Conservation (phyloP, 2,113 vertebrate species). For the Haemorhous mexicanus region DNA sequence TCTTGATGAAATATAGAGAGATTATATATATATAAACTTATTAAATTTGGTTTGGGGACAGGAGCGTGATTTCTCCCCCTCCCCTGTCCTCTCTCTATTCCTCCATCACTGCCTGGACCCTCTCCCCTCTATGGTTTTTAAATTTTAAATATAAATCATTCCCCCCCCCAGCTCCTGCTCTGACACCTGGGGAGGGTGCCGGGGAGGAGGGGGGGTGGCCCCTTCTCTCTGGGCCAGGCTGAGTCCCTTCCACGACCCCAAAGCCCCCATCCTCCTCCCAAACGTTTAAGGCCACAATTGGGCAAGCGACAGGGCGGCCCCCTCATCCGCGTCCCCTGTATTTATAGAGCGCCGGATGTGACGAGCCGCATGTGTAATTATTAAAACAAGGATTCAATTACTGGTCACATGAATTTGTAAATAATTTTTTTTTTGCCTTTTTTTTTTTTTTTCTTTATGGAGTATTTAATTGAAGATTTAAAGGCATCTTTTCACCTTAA, state of each 20-base stretch:
- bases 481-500: constrained; percentile 86
- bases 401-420: constrained; percentile 85
- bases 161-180: constrained; percentile 7
- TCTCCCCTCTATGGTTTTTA: constrained; percentile 17
- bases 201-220: neutral
- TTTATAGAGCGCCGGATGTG: constrained; percentile 84
- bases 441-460: constrained; percentile 82
- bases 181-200: neutral
- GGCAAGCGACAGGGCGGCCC: constrained; percentile 46
- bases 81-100: constrained; percentile 45
- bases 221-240: constrained; percentile 28
- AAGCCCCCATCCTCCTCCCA: neutral
- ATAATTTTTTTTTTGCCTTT: constrained; percentile 72
- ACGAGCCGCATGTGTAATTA: constrained; percentile 83
- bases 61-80: constrained; percentile 57
- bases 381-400: constrained; percentile 81
- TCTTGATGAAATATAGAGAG: constrained; percentile 75
- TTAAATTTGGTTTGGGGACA: constrained; percentile 72
- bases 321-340: constrained; percentile 74
- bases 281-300: constrained; percentile 53
- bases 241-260: neutral
- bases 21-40: constrained; percentile 78
- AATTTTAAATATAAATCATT: constrained; percentile 55
- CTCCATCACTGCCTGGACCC: constrained; percentile 15
- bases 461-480: constrained; percentile 91